Base-by-base conservation (phyloP, 1,140 invertebrate species). In the Riptortus pedestris region DNA sequence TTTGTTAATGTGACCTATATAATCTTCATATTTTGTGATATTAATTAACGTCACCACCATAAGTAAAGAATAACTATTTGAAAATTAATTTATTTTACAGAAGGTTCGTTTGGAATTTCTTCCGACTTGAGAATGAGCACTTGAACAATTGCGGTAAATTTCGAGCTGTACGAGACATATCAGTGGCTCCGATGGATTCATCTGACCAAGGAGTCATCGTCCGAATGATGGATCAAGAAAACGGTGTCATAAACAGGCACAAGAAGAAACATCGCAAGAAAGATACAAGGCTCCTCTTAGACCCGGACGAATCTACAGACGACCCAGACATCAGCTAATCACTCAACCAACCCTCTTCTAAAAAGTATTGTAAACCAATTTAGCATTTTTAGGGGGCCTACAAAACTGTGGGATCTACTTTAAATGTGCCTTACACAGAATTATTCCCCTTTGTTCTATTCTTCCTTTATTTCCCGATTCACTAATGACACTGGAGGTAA, bases 61-160 rank as follows among this genome's bases (percentile, higher is more conserved):
- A 48, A 11, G 45, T 11, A 16, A 48, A 48, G n/a, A 48, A n/a
- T 48, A 20, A 16, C 18, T 11, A 48, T 22, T 51, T 51, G n/a
- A n/a, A n/a, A n/a, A n/a, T n/a, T n/a, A n/a, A n/a, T n/a, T 33
- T 67, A 67, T 62, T 55, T 72, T 67, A 43, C 70, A 94, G 93
- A 70, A 81, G 96, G 64, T 99, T 99, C 78, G 85, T 99, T 38
- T 99, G 97, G 97, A 99, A 99, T 76, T 99, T 96, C 75, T 98
- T 99, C 79, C 95, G 97, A 0, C 75, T 99, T 67, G 97, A 99
- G 78, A 99, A 99, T 78, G 97, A 99, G 73, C 97, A 99, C 81
- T 79, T 99, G 5, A 99, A 99, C 77, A 99, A 99, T 78, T 99
- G 96, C 79, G 96, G 96, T 77, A 94, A 98, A 79, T 99, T 99